A percentile compares a stretch with the other conserved stretches of the same genome.
phyloP scores from a whole-genome alignment of 2,797 vertebrate species.

The Eulemur mongoz region DNA sequence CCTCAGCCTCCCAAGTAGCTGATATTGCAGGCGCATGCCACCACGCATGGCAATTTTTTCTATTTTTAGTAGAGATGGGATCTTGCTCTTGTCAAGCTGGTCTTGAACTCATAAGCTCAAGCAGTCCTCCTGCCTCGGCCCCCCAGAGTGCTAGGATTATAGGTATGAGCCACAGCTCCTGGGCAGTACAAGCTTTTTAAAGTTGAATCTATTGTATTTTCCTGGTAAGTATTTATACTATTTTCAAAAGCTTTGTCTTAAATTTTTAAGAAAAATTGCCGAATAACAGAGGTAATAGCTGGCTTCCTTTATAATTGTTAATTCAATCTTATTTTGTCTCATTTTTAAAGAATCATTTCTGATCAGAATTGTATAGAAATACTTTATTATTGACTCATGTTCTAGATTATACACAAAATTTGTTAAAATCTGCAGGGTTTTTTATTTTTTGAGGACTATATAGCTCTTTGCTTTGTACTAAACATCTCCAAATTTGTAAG shows the following conservation, averaged over 20 bases:
- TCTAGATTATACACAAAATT: neutral
- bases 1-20: no score
- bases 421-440: neutral
- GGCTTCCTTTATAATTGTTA: neutral
- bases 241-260: neutral
- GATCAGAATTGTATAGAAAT: neutral
- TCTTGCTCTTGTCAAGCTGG: no score
- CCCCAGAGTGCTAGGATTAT: no score
- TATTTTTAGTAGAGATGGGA: no score
- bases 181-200: neutral
- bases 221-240: neutral
- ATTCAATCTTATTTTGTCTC: neutral
- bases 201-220: neutral
- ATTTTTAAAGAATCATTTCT: neutral
- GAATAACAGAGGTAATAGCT: neutral
- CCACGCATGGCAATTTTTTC: no score
- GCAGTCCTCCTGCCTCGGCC: no score
- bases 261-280: neutral
- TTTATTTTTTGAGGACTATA: neutral
- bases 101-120: no score
- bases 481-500: neutral
- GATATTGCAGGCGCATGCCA: rapidly evolving
- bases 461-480: neutral
- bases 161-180: no score
- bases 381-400: neutral